Base-by-base conservation (phyloP, 2,888 invertebrate genomes). In the Tiphia femorata region DNA sequence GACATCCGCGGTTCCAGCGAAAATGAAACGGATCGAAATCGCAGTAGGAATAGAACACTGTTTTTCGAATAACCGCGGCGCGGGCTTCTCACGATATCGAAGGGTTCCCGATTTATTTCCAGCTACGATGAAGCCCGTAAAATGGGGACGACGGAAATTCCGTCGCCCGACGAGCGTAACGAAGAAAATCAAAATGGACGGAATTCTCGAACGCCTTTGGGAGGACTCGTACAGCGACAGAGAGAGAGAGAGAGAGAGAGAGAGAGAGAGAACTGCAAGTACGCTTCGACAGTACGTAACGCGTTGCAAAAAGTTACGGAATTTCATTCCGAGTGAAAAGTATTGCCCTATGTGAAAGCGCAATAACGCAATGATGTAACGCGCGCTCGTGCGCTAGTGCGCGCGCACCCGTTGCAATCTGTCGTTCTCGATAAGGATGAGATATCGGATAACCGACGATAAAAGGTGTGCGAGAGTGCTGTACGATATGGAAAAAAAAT, bases 361-460 rank as follows among this genome's bases (percentile, higher is more conserved):
- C 41, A 53, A 57, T 53, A 53, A 60, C 57, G 46, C 53, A 53
- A 49, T 56, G 48, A 51, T 43, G 47, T 58, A 61, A 52, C 47
- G 42, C 17, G 38, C 49, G n/a, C n/a, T n/a, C n/a, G n/a, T n/a
- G n/a, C n/a, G n/a, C n/a, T n/a, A n/a, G n/a, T n/a, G n/a, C n/a
- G n/a, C n/a, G n/a, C n/a, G n/a, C n/a, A n/a, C n/a, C n/a, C n/a
- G n/a, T 42, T 40, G 53, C 53, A 53, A 61, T 61, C 53, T 53
- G 57, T 57, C 57, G 41, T 52, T 38, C 17, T 27, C 57, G 51
- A 60, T 60, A 60, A 56, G 56, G 49, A 35, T 57, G 56, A 56
- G 44, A 52, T 56, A 52, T 56, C 44, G 44, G 41, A 52, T 42
- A 54, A 49, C 50, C 35, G 50, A 12, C 54, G 58, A 59, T 59